A percentile compares a stretch with the other conserved stretches of the same genome.
These are phyloP conservation scores for Alfaro cultratus DNA, from an alignment of 2,797 vertebrate species.

Conservation along the genomic window DNA sequence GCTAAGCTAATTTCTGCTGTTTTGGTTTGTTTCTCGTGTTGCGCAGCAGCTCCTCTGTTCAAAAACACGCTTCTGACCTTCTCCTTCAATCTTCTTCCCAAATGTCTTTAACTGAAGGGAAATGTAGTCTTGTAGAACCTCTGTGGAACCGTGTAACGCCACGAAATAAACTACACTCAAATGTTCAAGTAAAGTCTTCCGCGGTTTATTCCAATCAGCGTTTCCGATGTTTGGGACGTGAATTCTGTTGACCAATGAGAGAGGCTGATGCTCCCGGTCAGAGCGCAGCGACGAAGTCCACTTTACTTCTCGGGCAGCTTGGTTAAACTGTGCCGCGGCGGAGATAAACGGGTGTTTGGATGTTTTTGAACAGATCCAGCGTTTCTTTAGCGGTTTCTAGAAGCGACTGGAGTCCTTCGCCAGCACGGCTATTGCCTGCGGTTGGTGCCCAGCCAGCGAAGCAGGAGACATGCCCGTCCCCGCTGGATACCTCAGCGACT, in stretches of 20 bases:
- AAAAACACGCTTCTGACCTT: conserved; percentile 78
- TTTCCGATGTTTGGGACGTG: conserved; percentile 33
- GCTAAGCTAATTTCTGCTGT: background rate
- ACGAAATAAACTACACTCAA: conserved; percentile 68
- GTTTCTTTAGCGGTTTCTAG: conserved; percentile 33
- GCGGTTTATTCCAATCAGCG: conserved; percentile 66
- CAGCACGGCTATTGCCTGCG: conserved; percentile 69
- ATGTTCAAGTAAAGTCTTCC: conserved; percentile 57
- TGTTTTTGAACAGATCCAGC: conserved; percentile 56
- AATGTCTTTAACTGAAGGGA: conserved; percentile 40
- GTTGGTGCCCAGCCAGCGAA: conserved; percentile 78
- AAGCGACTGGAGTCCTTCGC: conserved; percentile 62
- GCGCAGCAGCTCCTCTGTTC: conserved; percentile 20
- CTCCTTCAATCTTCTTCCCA: conserved; percentile 27
- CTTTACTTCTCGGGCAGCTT: conserved; percentile 72
- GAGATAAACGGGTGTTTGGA: conserved; percentile 55
- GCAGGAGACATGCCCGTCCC: conserved; percentile 80
- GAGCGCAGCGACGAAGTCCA: conserved; percentile 69
- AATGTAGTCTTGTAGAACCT: conserved; percentile 58
- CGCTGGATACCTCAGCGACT: conserved; percentile 75
- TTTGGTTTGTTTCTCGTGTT: background rate
- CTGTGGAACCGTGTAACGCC: accelerated
- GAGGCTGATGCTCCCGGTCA: conserved; percentile 52
- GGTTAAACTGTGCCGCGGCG: conserved; percentile 62
- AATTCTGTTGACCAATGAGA: conserved; percentile 66